A percentile compares a stretch with the other conserved stretches of the same genome.
These are phyloP conservation scores for Xiphophorus hellerii DNA, from an alignment of 2,113 vertebrate genomes.

Conservation along the genomic window DNA sequence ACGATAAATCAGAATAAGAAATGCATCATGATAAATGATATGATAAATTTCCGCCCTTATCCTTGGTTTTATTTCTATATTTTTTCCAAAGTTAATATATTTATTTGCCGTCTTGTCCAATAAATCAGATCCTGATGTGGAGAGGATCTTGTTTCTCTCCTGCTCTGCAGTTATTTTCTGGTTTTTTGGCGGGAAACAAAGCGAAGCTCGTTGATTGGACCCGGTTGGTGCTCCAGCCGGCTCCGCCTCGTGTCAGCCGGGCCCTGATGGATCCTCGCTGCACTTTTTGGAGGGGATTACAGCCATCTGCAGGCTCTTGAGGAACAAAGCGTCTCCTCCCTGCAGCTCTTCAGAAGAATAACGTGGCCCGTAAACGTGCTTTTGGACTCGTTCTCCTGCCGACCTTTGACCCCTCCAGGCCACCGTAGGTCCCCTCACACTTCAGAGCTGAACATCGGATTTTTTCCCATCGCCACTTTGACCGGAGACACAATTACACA, in stretches of 20 bases:
- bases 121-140: too few relatives aligned
- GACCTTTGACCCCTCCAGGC: constrained; percentile 63
- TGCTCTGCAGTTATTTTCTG: constrained; percentile 51
- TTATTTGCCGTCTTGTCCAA: too few relatives aligned
- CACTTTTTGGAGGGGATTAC: constrained; percentile 82
- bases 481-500: background rate
- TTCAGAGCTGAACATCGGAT: constrained; percentile 37
- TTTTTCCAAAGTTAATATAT: too few relatives aligned
- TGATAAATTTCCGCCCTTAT: too few relatives aligned
- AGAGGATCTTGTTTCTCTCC: constrained; percentile 10
- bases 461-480: background rate
- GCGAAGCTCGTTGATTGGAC: constrained; percentile 59
- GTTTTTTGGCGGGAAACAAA: constrained; percentile 78
- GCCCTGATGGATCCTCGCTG: constrained; percentile 79
- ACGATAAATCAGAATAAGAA: too few relatives aligned
- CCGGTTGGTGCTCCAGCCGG: constrained; percentile 64
- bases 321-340: constrained; percentile 79
- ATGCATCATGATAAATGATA: too few relatives aligned
- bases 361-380: constrained; percentile 73
- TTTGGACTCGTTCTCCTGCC: constrained; percentile 55
- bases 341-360: constrained; percentile 72
- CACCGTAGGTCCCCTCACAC: constrained; percentile 57
- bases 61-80: too few relatives aligned
- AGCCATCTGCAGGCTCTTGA: constrained; percentile 84
- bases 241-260: constrained; percentile 67